Percentiles rank a stretch among this genome's conserved stretches.
These are phyloP conservation scores for Aegithalos caudatus DNA, from an alignment of 2,113 vertebrate genomes.

Conservation along the genomic window DNA sequence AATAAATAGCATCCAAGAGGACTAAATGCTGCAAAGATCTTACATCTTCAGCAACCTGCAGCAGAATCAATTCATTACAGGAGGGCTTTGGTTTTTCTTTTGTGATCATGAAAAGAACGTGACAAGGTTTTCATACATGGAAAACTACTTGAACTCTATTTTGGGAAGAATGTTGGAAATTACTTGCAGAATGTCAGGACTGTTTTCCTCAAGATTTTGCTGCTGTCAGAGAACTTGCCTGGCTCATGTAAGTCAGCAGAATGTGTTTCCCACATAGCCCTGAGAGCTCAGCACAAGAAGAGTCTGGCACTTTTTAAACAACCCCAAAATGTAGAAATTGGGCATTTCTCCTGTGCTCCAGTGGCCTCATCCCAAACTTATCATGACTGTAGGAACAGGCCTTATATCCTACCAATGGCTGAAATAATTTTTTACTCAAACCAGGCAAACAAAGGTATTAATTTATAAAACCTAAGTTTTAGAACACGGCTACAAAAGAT, in stretches of 20 bases:
- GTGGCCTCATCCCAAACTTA: not conserved
- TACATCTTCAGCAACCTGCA: not conserved
- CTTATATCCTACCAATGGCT: not conserved
- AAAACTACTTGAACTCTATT: not conserved
- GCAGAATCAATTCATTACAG: not conserved
- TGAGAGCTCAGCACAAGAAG: not conserved
- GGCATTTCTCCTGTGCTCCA: not conserved
- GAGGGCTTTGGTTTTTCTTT: not conserved
- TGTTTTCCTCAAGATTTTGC: not conserved
- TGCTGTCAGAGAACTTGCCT: not conserved
- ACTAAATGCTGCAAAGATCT: not conserved
- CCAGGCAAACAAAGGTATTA: not conserved
- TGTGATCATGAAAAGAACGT: not conserved
- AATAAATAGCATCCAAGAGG: not conserved
- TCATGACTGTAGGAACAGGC: not conserved
- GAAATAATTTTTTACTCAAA: not conserved
- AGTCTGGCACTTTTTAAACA: not conserved
- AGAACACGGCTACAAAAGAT: not conserved
- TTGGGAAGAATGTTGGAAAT: not conserved
- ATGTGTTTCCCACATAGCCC: not conserved
- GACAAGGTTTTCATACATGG: not conserved
- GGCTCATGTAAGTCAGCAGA: not conserved
- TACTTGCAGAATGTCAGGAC: not conserved
- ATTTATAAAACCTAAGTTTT: not conserved
- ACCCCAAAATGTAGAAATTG: rapidly evolving